Percentiles rank a stretch among this genome's conserved stretches.
Conservation (phyloP, 1,140 invertebrate species). For the Eupeodes corollae region DNA sequence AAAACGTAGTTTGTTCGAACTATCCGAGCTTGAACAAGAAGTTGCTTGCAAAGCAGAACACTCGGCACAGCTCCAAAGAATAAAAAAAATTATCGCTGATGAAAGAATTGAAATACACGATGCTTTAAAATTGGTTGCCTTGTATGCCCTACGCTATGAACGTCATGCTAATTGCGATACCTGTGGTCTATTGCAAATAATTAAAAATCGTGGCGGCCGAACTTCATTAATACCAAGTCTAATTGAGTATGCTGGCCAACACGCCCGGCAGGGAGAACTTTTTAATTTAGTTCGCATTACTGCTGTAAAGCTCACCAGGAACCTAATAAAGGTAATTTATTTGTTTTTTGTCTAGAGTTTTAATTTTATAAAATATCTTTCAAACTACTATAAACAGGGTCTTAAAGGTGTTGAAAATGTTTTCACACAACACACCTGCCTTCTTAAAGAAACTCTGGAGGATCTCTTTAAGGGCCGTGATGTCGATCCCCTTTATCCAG, state of each 20-base stretch:
- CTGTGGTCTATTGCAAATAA: conserved; percentile 55
- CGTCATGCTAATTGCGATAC: conserved; percentile 78
- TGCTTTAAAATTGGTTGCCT: conserved; percentile 74
- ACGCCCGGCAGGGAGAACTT: conserved; percentile 66
- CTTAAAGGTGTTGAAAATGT: conserved; percentile 93
- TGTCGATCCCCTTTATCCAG: conserved; percentile 71
- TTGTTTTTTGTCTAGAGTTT: neutral
- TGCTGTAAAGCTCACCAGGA: conserved; percentile 82
- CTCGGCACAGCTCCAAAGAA: conserved; percentile 67
- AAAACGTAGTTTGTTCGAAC: conserved; percentile 68
- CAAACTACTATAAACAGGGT: conserved; percentile 45
- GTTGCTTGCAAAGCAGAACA: conserved; percentile 89
- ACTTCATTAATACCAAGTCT: conserved; percentile 54
- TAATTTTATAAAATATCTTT: conserved; percentile 1
- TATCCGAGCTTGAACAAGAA: conserved; percentile 96
- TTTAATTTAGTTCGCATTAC: conserved; percentile 59
- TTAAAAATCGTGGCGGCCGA: conserved; percentile 55
- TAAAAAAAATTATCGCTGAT: conserved; percentile 58
- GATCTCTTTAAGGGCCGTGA: conserved; percentile 81
- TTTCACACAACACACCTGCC: conserved; percentile 87
- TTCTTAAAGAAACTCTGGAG: conserved; percentile 75
- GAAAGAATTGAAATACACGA: conserved; percentile 67
- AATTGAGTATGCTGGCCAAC: conserved; percentile 70
- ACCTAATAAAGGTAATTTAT: conserved; percentile 68
- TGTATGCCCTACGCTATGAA: conserved; percentile 90